phyloP scores from a whole-genome alignment of 2,113 vertebrate species.

The Scalopus aquaticus region DNA sequence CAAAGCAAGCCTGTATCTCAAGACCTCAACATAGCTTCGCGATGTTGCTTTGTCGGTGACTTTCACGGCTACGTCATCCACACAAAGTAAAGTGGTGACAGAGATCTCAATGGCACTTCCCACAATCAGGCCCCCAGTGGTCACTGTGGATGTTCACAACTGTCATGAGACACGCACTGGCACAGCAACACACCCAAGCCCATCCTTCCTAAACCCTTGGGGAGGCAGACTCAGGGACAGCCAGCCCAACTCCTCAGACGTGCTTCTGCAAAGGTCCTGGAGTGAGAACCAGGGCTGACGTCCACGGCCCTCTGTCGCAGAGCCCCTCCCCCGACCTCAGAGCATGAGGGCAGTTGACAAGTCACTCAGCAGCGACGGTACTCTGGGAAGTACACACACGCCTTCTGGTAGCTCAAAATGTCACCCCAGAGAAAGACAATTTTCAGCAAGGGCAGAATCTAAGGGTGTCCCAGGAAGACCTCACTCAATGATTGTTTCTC shows the following conservation, averaged over 20 bases:
- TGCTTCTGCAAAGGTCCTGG: not conserved
- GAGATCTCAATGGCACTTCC: too few relatives aligned
- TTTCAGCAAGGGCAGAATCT: not conserved
- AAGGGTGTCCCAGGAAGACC: not conserved
- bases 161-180: not conserved
- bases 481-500: too few relatives aligned
- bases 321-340: not conserved
- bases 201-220: not conserved
- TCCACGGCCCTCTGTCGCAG: not conserved
- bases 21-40: not conserved
- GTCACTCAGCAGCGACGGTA: not conserved
- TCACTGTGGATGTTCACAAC: not conserved
- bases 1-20: not conserved
- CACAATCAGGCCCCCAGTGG: not conserved
- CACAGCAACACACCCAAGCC: not conserved
- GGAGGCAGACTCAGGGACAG: rapidly evolving
- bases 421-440: constrained; percentile 21
- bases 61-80: not conserved
- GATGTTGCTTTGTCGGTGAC: not conserved
- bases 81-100: not conserved
- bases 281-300: not conserved
- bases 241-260: not conserved
- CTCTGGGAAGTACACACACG: not conserved
- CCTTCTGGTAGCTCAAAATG: not conserved
- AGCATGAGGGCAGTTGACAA: not conserved